These are phyloP conservation scores for Dendrolimus houi DNA, from an alignment of 2,888 invertebrate species.

Conservation along the genomic window DNA sequence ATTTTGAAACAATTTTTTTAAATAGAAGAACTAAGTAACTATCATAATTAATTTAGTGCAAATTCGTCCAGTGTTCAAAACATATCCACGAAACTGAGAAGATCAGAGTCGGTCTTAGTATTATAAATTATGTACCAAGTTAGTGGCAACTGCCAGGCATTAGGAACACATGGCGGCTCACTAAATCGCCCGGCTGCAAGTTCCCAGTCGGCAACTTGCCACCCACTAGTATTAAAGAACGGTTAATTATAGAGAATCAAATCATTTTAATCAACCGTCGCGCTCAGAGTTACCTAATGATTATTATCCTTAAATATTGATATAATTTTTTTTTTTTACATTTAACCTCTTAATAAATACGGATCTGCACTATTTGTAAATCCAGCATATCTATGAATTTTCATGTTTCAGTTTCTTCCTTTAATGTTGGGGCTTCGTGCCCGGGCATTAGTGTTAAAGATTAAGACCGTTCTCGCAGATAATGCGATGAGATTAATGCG, in stretches of 20 bases:
- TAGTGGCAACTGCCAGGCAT: conserved; percentile 24
- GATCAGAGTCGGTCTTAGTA: conserved; percentile 10
- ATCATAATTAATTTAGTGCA: not conserved
- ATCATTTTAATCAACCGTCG: not conserved
- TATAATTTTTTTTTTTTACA: too few species aligned
- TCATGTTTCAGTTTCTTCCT: too few species aligned
- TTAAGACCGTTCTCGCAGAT: too few species aligned
- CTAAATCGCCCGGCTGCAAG: conserved; percentile 35
- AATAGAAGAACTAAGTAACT: not conserved
- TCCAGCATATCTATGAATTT: too few species aligned
- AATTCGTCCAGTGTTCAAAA: conserved; percentile 8
- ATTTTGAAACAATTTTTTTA: too few species aligned
- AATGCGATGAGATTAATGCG: too few species aligned
- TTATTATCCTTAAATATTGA: too few species aligned
- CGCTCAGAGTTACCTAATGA: too few species aligned
- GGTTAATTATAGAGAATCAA: conserved; percentile 17
- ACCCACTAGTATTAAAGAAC: conserved; percentile 19
- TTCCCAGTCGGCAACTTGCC: conserved; percentile 21
- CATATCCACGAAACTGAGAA: not conserved
- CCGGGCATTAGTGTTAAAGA: too few species aligned
- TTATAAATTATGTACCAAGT: conserved; percentile 21
- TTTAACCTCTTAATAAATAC: too few species aligned
- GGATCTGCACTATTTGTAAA: too few species aligned
- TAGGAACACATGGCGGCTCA: conserved; percentile 32
- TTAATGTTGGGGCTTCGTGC: too few species aligned